phyloP scores from a whole-genome alignment of 2,113 vertebrate genomes.

The Hoplias malabaricus region DNA sequence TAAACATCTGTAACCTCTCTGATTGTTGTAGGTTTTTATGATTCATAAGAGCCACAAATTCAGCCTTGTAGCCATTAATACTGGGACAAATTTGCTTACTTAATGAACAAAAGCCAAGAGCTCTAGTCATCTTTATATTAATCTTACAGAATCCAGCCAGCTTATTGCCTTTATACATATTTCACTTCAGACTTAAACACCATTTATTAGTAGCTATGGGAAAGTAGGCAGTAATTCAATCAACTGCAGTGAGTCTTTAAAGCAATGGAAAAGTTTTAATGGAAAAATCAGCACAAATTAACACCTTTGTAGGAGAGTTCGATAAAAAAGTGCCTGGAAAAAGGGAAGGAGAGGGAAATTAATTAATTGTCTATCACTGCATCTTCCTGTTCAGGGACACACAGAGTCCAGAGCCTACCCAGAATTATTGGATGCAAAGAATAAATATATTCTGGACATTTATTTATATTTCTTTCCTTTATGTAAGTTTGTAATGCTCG shows the following conservation, averaged over 20 bases:
- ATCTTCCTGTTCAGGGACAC: no score
- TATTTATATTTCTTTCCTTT: no score
- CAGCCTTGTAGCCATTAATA: slow-evolving; percentile 11
- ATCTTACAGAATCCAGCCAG: slow-evolving; percentile 19
- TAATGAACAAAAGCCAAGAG: neutral
- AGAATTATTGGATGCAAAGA: no score
- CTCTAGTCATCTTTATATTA: slow-evolving; percentile 7
- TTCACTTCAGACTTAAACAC: slow-evolving; percentile 10
- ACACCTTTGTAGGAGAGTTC: neutral
- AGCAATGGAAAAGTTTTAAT: neutral
- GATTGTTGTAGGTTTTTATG: neutral
- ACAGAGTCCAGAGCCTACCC: no score
- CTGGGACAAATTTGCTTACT: slow-evolving; percentile 12
- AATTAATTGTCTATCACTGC: neutral
- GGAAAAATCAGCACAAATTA: neutral
- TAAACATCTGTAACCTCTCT: slow-evolving; percentile 28
- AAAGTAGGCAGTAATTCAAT: neutral
- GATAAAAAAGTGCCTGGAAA: neutral
- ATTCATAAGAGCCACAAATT: slow-evolving; percentile 1
- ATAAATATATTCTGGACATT: no score
- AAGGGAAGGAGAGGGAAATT: neutral
- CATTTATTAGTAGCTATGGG: slow-evolving; percentile 28
- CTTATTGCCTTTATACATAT: neutral
- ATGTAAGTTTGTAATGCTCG: no score
- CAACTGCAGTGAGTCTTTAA: neutral